These are phyloP conservation scores for Phyto melanocephala DNA, from an alignment of 2,888 invertebrate genomes.

Conservation along the genomic window DNA sequence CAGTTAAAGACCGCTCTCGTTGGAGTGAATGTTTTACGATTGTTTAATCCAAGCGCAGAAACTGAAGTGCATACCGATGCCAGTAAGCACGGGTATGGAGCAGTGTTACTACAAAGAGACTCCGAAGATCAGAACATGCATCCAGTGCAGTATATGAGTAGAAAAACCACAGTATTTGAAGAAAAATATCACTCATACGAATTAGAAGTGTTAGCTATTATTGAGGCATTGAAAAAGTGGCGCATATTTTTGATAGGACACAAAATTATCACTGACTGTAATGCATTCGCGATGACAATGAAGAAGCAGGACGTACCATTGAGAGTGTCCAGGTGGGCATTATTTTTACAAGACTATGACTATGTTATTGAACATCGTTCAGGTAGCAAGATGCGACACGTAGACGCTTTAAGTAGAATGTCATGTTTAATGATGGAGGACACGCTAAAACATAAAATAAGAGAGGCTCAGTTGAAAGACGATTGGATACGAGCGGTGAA, in stretches of 20 bases:
- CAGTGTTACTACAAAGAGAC: background rate
- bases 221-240: constrained; percentile 67
- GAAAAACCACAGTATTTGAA: background rate
- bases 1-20: background rate
- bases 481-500: constrained; percentile 52
- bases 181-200: constrained; percentile 51
- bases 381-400: constrained; percentile 54
- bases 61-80: background rate
- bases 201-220: too few relatives aligned
- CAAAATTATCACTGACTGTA: constrained; percentile 59
- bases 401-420: constrained; percentile 51
- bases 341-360: constrained; percentile 55
- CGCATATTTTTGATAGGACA: constrained; percentile 40
- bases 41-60: background rate
- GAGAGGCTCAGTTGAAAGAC: constrained; percentile 49
- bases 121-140: background rate
- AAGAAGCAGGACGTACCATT: constrained; percentile 48
- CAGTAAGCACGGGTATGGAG: background rate
- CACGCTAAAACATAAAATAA: constrained; percentile 21
- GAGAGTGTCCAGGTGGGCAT: constrained; percentile 47
- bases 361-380: constrained; percentile 57
- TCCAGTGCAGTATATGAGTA: background rate
- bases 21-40: background rate
- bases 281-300: constrained; percentile 60
- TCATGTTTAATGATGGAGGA: constrained; percentile 34